phyloP scores from a whole-genome alignment of 2,888 invertebrate species.

The Diaperis boleti region DNA sequence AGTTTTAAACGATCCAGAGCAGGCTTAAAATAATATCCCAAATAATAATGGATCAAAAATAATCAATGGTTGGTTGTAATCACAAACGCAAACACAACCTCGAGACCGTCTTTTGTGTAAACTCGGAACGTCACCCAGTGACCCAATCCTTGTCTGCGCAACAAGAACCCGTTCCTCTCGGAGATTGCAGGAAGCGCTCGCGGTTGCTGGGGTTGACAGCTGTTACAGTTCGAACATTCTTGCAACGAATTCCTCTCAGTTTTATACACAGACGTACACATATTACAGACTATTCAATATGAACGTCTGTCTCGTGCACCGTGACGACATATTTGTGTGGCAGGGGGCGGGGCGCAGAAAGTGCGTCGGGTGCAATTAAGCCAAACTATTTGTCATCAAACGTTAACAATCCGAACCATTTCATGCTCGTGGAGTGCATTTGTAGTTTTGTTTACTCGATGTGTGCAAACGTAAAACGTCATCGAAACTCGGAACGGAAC shows the following conservation, averaged over 20 bases:
- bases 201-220: conserved; percentile 49
- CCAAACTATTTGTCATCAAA: conserved; percentile 52
- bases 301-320: conserved; percentile 12
- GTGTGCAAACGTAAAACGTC: conserved; percentile 42
- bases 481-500: conserved; percentile 41
- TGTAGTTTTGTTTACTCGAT: conserved; percentile 50
- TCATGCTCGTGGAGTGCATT: conserved; percentile 47
- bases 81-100: too few relatives aligned
- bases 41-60: too few relatives aligned
- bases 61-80: too few relatives aligned
- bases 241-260: conserved; percentile 42
- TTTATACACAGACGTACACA: conserved; percentile 34
- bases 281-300: conserved; percentile 39
- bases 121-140: conserved; percentile 13
- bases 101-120: too few relatives aligned
- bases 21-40: too few relatives aligned
- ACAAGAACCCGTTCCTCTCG: conserved; percentile 38
- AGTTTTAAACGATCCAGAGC: too few relatives aligned
- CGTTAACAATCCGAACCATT: conserved; percentile 49
- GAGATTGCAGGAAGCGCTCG: conserved; percentile 49
- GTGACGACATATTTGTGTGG: conserved; percentile 30
- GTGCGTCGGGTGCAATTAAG: conserved; percentile 57
- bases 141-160: conserved; percentile 41
- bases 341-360: conserved; percentile 43
- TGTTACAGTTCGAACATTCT: conserved; percentile 47